These are phyloP conservation scores for Canis aureus DNA, from an alignment of 2,113 vertebrate species.

Conservation along the genomic window DNA sequence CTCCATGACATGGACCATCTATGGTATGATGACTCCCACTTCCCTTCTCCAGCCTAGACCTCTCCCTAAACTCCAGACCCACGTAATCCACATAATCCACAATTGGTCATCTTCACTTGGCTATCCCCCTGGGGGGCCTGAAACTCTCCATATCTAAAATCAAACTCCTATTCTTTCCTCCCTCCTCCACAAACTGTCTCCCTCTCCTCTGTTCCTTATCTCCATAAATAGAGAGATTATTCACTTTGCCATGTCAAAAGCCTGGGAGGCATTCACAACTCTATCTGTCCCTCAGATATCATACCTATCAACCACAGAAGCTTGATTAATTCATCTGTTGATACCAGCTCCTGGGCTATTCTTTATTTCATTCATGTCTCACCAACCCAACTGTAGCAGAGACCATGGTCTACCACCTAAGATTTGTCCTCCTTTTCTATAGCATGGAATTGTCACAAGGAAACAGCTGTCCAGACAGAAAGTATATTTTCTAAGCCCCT, in stretches of 20 bases:
- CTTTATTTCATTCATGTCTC: conserved; percentile 8
- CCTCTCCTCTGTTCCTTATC: neutral
- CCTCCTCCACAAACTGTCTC: neutral
- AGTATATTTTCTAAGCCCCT: neutral
- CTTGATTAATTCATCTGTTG: neutral
- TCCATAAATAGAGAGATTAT: neutral
- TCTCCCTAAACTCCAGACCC: neutral
- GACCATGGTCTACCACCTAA: neutral
- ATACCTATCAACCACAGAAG: neutral
- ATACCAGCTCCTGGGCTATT: neutral
- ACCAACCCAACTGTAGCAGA: neutral
- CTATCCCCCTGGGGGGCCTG: neutral
- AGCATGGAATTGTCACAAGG: neutral
- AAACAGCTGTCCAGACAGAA: neutral
- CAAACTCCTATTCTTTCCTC: neutral
- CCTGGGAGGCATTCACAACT: neutral
- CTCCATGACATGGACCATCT: neutral
- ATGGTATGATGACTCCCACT: neutral
- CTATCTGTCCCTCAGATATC: neutral
- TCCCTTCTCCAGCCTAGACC: neutral
- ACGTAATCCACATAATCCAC: neutral
- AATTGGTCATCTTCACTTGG: neutral
- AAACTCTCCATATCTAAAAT: neutral
- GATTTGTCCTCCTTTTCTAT: neutral
- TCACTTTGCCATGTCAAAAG: neutral